A percentile compares a stretch with the other conserved stretches of the same genome.
Conservation (phyloP, 2,888 invertebrate genomes). For the Ptychoptera albimana region DNA sequence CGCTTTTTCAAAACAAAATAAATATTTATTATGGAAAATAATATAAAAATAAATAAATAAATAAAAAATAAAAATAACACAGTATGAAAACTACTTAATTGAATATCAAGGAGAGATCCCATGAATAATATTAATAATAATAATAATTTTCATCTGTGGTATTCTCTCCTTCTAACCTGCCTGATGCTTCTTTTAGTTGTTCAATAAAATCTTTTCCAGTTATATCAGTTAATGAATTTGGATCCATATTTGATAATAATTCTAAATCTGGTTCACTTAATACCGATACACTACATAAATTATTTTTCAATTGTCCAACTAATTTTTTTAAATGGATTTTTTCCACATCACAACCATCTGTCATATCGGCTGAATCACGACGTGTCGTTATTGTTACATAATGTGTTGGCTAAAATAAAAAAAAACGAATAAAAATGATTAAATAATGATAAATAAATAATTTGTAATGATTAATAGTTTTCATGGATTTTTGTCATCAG, state of each 20-base stretch:
- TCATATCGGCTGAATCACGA: constrained; percentile 35
- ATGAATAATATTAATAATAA: no score
- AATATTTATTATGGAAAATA: no score
- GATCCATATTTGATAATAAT: constrained; percentile 76
- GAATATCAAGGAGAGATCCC: no score
- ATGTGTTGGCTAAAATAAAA: constrained; percentile 25
- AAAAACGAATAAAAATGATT: constrained; percentile 5
- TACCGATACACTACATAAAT: constrained; percentile 69
- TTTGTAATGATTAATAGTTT: neutral
- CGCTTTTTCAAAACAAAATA: no score
- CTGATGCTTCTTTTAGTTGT: constrained; percentile 70
- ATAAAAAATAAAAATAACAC: no score
- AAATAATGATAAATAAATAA: constrained; percentile 1
- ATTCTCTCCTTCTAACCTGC: constrained; percentile 35
- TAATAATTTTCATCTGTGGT: no score
- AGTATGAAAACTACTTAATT: no score
- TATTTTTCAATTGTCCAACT: constrained; percentile 62
- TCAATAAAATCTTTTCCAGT: constrained; percentile 62
- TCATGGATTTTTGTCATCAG: no score
- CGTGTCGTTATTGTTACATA: constrained; percentile 32
- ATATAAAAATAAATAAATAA: no score
- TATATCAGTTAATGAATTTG: constrained; percentile 71
- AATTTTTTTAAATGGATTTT: constrained; percentile 47
- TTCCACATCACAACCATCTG: constrained; percentile 36
- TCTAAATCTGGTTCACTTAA: constrained; percentile 74